Base-by-base conservation (phyloP, 2,888 invertebrate species). In the Cylloceria caligata region DNA sequence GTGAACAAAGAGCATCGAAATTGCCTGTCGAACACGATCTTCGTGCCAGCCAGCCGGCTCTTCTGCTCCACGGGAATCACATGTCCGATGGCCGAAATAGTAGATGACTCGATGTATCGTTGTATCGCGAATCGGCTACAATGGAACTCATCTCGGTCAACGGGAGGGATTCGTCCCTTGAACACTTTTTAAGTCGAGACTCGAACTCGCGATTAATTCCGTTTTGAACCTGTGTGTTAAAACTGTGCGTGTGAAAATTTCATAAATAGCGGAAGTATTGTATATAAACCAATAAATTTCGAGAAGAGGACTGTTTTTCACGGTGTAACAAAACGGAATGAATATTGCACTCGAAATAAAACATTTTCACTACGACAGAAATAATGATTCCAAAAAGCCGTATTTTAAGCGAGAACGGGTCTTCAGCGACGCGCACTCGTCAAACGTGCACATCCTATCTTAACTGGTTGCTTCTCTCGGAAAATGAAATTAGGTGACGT, bases 1-100 rank as follows among this genome's bases (percentile, higher is more conserved):
- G 74, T 42, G 74, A 57, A 68, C 85, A 82, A 84, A 84, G 82
- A 78, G 79, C 84, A 82, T 77, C 81, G 84, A 84, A 84, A 85
- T 85, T 85, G 81, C 84, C 85, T 84, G 85, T 85, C 85, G 84
- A 75, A 68, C 65, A 74, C 69, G 72, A 74, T 67, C 73, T 69
- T 62, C 76, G 69, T 62, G 49, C 74, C 62, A 34, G 67, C 19
- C 39, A 64, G 73, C 79, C 71, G 52, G 36, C 72, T 62, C 39
- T 45, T 39, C 67, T 52, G 39, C 55, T 67, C 49, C 21, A 45
- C 60, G 13, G 65, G 60, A 71, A 69, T 81, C 79, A 79, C 82
- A 75, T 67, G 79, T 52, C 68, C 62, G 45, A 65, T 45, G 47
- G 71, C n/a, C 62, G 72, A 72, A 62, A 81, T 65, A 69, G 67